Evolutionary conservation across 2,888 invertebrate species (phyloP).

Genomic region (Flexamia atlantica): DNA sequence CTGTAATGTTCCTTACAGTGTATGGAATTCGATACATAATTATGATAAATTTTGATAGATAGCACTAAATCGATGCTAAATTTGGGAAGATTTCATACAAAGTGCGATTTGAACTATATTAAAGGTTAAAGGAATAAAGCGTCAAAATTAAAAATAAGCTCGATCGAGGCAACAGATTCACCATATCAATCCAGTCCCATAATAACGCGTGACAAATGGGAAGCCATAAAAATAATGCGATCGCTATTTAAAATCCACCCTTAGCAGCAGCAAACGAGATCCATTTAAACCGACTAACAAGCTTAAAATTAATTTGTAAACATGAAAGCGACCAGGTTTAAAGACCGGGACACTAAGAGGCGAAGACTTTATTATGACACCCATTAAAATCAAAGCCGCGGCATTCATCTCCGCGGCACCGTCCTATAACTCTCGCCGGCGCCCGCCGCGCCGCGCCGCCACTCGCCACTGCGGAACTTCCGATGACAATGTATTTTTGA

Average conservation of each 20-base stretch:
- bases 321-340: not conserved
- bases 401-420: not conserved
- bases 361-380: constrained; percentile 18
- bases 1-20: too few species aligned
- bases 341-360: not conserved
- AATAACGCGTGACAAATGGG: not conserved
- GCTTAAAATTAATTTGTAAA: constrained; percentile 8
- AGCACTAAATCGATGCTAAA: too few species aligned
- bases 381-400: constrained; percentile 13
- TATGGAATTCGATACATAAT: too few species aligned
- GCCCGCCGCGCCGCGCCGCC: not conserved
- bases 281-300: constrained; percentile 12
- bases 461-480: not conserved
- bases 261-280: not conserved
- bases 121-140: too few species aligned
- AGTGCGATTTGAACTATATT: too few species aligned
- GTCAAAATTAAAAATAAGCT: too few species aligned
- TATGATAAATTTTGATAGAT: too few species aligned
- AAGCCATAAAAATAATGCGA: not conserved
- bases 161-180: too few species aligned
- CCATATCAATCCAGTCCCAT: too few species aligned
- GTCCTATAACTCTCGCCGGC: not conserved
- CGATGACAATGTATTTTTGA: constrained; percentile 20
- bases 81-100: too few species aligned
- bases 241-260: not conserved